Conservation (phyloP, 2,888 invertebrate genomes). For the Pseudolycoriella hygida region DNA sequence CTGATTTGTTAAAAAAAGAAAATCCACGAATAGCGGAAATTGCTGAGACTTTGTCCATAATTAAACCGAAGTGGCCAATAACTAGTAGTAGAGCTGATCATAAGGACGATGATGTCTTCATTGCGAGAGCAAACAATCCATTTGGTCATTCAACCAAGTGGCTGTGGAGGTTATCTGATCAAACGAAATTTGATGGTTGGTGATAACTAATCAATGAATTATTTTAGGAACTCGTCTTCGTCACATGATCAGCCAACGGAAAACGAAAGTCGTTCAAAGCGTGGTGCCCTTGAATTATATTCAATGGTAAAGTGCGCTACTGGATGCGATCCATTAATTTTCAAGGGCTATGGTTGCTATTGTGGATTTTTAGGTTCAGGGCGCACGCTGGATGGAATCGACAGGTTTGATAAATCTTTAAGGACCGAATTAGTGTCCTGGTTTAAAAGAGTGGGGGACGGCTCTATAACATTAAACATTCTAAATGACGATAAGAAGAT, state of each 20-base stretch:
- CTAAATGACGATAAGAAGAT: too few species aligned
- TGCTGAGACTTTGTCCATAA: conserved; percentile 10
- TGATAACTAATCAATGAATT: too few species aligned
- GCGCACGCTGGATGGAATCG: conserved; percentile 61
- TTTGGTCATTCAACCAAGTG: conserved; percentile 27
- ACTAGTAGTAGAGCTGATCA: conserved; percentile 10
- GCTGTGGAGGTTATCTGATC: conserved; percentile 16
- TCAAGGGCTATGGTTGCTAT: conserved; percentile 80
- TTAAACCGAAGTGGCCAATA: conserved; percentile 11
- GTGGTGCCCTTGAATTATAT: conserved; percentile 63
- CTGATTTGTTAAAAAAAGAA: not conserved
- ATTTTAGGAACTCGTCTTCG: conserved; percentile 7
- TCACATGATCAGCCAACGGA: conserved; percentile 25
- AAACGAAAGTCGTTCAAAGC: conserved; percentile 38
- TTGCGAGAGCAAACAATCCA: conserved; percentile 25
- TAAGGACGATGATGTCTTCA: conserved; percentile 18
- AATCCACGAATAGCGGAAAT: conserved; percentile 3
- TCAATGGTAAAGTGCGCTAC: conserved; percentile 76
- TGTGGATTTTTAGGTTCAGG: conserved; percentile 77
- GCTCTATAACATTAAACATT: too few species aligned
- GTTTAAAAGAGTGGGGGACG: too few species aligned
- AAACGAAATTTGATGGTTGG: not conserved
- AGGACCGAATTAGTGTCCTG: too few species aligned
- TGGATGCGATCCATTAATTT: conserved; percentile 64
- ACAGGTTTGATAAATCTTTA: conserved; percentile 8